Evolutionary conservation across 30 jellyfish, hydroid and myxozoan species (phyloP).

Genomic region (Sanderia malayensis): DNA sequence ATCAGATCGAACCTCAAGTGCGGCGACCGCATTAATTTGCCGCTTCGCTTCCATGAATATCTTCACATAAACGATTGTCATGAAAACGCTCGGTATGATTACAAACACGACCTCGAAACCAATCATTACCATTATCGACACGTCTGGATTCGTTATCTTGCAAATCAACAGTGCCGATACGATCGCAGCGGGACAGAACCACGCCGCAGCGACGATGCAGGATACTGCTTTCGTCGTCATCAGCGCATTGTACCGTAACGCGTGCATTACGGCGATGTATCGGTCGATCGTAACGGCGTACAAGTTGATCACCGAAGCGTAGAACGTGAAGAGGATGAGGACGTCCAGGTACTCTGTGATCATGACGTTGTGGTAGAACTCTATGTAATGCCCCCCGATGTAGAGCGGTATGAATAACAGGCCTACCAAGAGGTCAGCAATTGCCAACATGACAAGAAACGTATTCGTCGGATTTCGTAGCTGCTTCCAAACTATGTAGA

Average conservation of each 20-base stretch:
- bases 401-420: conserved; percentile 59
- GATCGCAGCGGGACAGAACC: conserved; percentile 48
- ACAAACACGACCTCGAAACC: conserved; percentile 50
- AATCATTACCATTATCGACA: conserved; percentile 1
- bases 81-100: conserved; percentile 44
- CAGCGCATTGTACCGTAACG: conserved; percentile 68
- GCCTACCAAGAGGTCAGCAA: conserved; percentile 57
- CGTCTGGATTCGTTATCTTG: conserved; percentile 11
- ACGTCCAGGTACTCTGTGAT: conserved; percentile 40
- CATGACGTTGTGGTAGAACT: conserved; percentile 32
- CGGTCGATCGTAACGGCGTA: conserved; percentile 70
- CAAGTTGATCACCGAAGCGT: conserved; percentile 66
- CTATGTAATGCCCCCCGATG: conserved; percentile 72
- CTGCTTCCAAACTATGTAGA: conserved; percentile 28
- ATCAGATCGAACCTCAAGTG: conserved; percentile 13
- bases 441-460: conserved; percentile 54
- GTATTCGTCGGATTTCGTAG: conserved; percentile 72
- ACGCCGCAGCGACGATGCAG: conserved; percentile 48
- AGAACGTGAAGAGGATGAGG: conserved; percentile 39
- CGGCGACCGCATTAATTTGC: conserved; percentile 49
- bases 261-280: conserved; percentile 58
- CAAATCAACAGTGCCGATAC: conserved; percentile 24
- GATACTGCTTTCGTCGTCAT: conserved; percentile 39
- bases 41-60: conserved; percentile 59
- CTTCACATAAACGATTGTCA: conserved; percentile 34